phyloP scores from a whole-genome alignment of 2,797 vertebrate species.

The Takifugu ocellatus region DNA sequence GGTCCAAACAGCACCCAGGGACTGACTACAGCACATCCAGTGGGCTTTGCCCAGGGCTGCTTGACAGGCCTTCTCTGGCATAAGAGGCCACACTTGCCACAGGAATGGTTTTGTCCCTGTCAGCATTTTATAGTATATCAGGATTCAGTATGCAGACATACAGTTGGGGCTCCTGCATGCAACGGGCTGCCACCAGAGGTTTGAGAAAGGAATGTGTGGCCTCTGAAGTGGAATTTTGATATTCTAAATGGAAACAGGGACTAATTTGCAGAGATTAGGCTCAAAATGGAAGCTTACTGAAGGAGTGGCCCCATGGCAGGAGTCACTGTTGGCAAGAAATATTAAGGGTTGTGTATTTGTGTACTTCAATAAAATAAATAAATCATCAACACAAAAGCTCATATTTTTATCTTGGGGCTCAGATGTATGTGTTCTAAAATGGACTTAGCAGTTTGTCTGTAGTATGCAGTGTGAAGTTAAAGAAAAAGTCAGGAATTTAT shows the following conservation, averaged over 20 bases:
- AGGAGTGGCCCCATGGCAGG: constrained; percentile 42
- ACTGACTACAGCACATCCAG: constrained; percentile 38
- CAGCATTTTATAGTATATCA: constrained; percentile 63
- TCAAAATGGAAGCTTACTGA: constrained; percentile 36
- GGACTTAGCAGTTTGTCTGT: too few species aligned
- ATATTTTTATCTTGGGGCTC: too few species aligned
- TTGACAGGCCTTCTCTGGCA: constrained; percentile 60
- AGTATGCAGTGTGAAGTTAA: too few species aligned
- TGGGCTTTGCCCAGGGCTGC: constrained; percentile 47
- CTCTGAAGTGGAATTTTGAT: constrained; percentile 54
- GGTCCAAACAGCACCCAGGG: constrained; percentile 18
- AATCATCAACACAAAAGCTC: too few species aligned
- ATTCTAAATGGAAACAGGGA: constrained; percentile 47
- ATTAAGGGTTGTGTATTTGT: constrained; percentile 41
- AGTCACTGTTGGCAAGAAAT: constrained; percentile 40
- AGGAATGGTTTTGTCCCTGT: constrained; percentile 53
- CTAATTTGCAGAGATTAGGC: constrained; percentile 62
- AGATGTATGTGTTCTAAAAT: too few species aligned
- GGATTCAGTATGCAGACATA: constrained; percentile 58
- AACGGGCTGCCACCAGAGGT: constrained; percentile 39
- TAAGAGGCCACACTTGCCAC: constrained; percentile 24
- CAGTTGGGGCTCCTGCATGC: constrained; percentile 34
- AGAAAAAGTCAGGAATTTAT: too few species aligned
- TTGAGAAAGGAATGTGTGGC: constrained; percentile 48
- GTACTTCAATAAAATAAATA: too few species aligned